Base-by-base conservation (phyloP, 1,140 invertebrate genomes). In the Listronotus oregonensis region DNA sequence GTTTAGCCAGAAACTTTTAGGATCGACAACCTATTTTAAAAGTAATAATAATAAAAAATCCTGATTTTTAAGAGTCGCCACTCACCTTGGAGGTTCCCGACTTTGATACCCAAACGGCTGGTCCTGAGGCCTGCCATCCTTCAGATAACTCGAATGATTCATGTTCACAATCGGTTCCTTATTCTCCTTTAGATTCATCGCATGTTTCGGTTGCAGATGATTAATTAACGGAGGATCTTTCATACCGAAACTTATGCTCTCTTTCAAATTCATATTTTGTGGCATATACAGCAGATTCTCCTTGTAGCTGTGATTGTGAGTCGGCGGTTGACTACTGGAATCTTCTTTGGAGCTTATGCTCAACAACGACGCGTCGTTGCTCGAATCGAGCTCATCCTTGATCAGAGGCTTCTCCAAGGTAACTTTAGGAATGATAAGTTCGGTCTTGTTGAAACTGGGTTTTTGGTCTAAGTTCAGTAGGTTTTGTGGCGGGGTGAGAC, bases 371-470 rank as follows among this genome's bases (percentile, higher is more conserved):
- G 68, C 75, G 43, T 80, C 78, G 61, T 73, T 76, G 55, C 73
- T 83, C 17, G 70, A 67, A 49, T 78, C 77, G 15, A 83, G 76
- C 76, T 85, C 84, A 68, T 86, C 84, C 62, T 84, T 85, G 17
- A 84, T 83, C 71, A 82, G 80, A 18, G 82, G 81, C 69, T 84
- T 85, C 46, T 85, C 83, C 75, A 83, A 80, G 4, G 80, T 78
- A 43, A 84, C 81, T 77, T 84, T 84, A 46, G 83, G 83, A 68
- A 85, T 84, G 69, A 84, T 84, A 60, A 85, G 78, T 78, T 85
- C 84, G 17, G 83, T 82, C 78, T 85, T 85, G 54, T 73, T 72
- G 1, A 9, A 14, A 6, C 27, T 8, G 37, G 73, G 74, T 32
- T 77, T 74, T 10, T 71, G 49, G 32, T 65, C 64, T 8, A 56